A percentile compares a stretch with the other conserved stretches of the same genome.
phyloP scores from a whole-genome alignment of 2,888 invertebrate genomes.

The Cataglyphis albicans region DNA sequence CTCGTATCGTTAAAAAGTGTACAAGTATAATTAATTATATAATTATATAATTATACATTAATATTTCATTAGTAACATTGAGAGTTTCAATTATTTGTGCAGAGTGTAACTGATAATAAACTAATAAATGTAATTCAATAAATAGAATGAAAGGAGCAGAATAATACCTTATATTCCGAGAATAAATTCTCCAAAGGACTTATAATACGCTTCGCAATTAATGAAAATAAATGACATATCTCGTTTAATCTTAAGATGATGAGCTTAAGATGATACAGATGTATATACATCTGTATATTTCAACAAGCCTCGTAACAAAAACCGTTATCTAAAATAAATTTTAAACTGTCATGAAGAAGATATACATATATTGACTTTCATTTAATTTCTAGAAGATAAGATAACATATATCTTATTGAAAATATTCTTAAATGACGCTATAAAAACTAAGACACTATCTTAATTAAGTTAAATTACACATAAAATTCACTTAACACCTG shows the following conservation, averaged over 20 bases:
- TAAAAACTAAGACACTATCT: not conserved
- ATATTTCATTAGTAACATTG: not conserved
- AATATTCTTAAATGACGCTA: conserved; percentile 1
- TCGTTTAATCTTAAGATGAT: too few relatives aligned
- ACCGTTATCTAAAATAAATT: not conserved
- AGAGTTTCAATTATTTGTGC: not conserved
- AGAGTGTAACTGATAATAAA: not conserved
- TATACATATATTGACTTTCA: not conserved
- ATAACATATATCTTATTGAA: not conserved
- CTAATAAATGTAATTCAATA: not conserved
- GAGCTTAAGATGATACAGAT: too few relatives aligned
- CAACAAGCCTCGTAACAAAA: not conserved
- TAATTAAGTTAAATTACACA: not conserved
- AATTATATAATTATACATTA: not conserved
- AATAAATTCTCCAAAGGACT: not conserved
- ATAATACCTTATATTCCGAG: not conserved
- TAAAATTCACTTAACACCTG: not conserved
- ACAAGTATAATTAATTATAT: not conserved
- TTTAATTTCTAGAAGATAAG: not conserved
- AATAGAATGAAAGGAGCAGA: not conserved
- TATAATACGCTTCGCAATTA: not conserved
- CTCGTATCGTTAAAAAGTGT: not conserved
- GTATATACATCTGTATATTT: not conserved
- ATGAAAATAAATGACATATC: not conserved
- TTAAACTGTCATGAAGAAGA: not conserved